Base-by-base conservation (phyloP, 1,140 invertebrate genomes). In the Drosophila nannoptera region DNA sequence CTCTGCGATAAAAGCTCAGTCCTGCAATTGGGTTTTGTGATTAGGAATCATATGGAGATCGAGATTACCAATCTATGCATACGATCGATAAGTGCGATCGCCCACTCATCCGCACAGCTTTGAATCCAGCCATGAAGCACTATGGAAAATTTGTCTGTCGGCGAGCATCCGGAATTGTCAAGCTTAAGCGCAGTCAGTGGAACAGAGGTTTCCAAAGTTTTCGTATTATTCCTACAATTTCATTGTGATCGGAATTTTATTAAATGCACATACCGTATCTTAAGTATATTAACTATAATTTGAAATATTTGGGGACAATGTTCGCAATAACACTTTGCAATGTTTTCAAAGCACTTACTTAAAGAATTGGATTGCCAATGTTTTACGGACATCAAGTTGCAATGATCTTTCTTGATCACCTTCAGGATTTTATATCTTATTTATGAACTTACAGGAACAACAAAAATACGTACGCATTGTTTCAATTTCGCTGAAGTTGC, bases 111-210 rank as follows among this genome's bases (percentile, higher is more conserved):
- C 0, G 72, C 29, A 35, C 88, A 89, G 43, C 77, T 87, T 61
- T 89, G 87, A 31, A 73, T 81, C 88, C 88, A 89, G 6, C 88
- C 88, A 74, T 89, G 88, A 7, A 89, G 64, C 35, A 89, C 58
- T 46, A 89, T 77, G 8, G 88, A 69, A 60, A 81, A 80, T 59
- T 87, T 88, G 42, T 88, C 83, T 9, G 78, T 58, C 3, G 71
- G 49, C 7, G 31, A 43, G 11, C 82, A 87, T 35, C 73, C 75
- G 4, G 77, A 84, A 31, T 40, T 54, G 6, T 67, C 36, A 8
- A 87, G 53, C 7, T 63, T 49, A 7, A 77, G 75, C 16, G n/a
- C 62, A 33, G 63, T 66, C 6, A 65, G 49, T n/a, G 48, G 55
- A 5, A 77, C 67, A 0, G 67, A 36, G 11, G 65, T 49, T 36